phyloP scores from a whole-genome alignment of 2,113 vertebrate species.

The Antigone vipio region DNA sequence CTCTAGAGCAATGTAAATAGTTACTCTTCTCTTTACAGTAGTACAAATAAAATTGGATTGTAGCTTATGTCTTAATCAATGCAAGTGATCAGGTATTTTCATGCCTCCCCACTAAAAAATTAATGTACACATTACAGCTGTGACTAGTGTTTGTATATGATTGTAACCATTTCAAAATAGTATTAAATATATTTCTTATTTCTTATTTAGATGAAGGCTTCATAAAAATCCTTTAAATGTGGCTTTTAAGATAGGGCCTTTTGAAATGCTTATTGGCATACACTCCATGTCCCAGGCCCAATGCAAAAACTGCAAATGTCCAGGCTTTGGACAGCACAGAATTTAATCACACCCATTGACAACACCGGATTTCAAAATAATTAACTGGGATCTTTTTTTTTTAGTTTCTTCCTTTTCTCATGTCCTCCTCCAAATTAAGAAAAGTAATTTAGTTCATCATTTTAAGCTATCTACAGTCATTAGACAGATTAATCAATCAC shows the following conservation, averaged over 20 bases:
- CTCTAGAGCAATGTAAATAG: background rate
- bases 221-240: background rate
- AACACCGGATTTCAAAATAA: background rate
- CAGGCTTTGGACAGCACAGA: background rate
- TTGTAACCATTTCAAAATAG: background rate
- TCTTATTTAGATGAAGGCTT: background rate
- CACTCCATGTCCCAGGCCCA: background rate
- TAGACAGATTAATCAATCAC: background rate
- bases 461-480: background rate
- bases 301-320: background rate
- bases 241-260: background rate
- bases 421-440: background rate
- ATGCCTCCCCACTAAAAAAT: background rate
- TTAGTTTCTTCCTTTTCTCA: background rate
- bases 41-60: background rate
- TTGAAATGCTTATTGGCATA: background rate
- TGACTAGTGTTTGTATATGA: background rate
- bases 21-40: background rate
- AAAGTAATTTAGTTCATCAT: background rate
- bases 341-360: background rate
- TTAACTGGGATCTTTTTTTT: background rate
- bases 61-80: background rate
- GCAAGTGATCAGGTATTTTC: background rate
- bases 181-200: background rate
- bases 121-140: background rate